Percentiles rank a stretch among this genome's conserved stretches.
phyloP scores from a whole-genome alignment of 2,888 invertebrate species.

The Augiades crinisus region DNA sequence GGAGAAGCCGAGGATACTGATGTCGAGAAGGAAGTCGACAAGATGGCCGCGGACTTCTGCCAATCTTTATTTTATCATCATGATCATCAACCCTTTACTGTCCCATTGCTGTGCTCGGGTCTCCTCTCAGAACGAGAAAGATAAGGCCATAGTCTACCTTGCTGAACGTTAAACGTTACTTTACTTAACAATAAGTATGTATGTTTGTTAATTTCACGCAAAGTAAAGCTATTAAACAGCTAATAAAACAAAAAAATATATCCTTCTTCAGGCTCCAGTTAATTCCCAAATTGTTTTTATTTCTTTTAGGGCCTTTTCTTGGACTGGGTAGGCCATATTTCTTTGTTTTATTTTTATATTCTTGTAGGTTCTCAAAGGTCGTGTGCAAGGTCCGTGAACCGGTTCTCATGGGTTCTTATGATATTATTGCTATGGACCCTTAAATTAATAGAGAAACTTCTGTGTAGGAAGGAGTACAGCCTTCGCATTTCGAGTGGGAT shows the following conservation, averaged over 20 bases:
- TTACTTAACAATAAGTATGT: too few species aligned
- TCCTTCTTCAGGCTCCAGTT: too few species aligned
- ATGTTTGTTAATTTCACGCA: too few species aligned
- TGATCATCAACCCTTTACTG: too few species aligned
- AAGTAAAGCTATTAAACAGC: too few species aligned
- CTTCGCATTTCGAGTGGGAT: slow-evolving; percentile 18
- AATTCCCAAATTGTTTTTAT: background rate
- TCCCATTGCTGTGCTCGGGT: too few species aligned
- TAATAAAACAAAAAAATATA: too few species aligned
- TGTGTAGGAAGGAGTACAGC: slow-evolving; percentile 10
- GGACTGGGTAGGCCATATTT: background rate
- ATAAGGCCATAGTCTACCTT: too few species aligned
- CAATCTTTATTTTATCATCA: too few species aligned
- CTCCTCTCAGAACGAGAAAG: too few species aligned
- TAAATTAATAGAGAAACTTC: slow-evolving; percentile 14
- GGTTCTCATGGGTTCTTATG: slow-evolving; percentile 29
- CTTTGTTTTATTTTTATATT: background rate
- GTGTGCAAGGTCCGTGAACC: slow-evolving; percentile 59
- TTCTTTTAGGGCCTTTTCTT: slow-evolving; percentile 47
- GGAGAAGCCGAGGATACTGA: slow-evolving; percentile 90
- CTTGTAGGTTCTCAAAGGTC: slow-evolving; percentile 69
- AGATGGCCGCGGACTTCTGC: too few species aligned
- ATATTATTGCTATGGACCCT: slow-evolving; percentile 25
- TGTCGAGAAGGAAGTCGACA: slow-evolving; percentile 92
- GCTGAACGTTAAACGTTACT: too few species aligned